Evolutionary conservation across 2,888 invertebrate species (phyloP).

Genomic region (Cataglyphis albicans): DNA sequence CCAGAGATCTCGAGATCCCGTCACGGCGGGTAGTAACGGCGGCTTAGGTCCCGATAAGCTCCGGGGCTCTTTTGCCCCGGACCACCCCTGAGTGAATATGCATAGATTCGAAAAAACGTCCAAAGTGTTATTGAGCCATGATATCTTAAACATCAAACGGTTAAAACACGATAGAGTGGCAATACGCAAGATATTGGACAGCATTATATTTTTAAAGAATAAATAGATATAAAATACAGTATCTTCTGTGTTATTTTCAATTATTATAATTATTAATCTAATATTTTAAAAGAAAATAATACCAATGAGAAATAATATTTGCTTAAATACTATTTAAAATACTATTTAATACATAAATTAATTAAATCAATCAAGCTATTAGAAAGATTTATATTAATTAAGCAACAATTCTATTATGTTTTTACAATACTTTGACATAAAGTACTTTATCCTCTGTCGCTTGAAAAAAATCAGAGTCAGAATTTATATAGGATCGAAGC

Average conservation of each 20-base stretch:
- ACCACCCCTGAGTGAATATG: slow-evolving; percentile 70
- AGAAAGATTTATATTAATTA: not conserved
- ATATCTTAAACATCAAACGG: slow-evolving; percentile 28
- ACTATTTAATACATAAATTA: not conserved
- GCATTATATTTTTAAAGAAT: slow-evolving; percentile 16
- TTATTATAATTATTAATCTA: not conserved
- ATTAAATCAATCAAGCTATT: not conserved
- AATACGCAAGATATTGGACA: not conserved
- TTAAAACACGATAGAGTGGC: slow-evolving; percentile 47
- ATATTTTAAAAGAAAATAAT: not conserved
- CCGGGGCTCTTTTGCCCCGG: slow-evolving; percentile 49
- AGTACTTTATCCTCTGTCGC: not conserved
- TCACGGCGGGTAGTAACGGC: slow-evolving; percentile 60
- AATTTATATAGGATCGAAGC: not conserved
- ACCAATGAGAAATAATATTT: not conserved
- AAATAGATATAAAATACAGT: not conserved
- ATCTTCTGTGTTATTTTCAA: not conserved
- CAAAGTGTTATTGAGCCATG: slow-evolving; percentile 51
- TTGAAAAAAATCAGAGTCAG: not conserved
- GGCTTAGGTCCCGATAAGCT: slow-evolving; percentile 74
- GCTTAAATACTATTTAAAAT: not conserved
- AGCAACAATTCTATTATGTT: not conserved
- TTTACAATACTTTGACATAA: not conserved
- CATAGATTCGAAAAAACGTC: slow-evolving; percentile 34
- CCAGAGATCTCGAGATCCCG: slow-evolving; percentile 66